phyloP scores from a whole-genome alignment of 2,888 invertebrate genomes.

The Tinea pellionella region DNA sequence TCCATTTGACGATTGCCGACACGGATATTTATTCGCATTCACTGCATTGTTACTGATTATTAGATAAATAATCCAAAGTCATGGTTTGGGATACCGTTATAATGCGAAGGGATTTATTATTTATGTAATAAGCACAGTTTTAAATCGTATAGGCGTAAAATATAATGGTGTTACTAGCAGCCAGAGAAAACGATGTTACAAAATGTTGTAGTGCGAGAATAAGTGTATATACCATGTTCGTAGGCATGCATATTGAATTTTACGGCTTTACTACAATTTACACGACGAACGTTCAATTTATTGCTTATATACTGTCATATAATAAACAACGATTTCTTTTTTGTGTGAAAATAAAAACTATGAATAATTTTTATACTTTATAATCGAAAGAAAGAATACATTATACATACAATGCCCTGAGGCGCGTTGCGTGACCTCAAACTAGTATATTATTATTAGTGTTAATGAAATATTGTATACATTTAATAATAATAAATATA shows the following conservation, averaged over 20 bases:
- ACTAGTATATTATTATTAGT: no score
- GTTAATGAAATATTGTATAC: no score
- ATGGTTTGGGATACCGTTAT: neutral
- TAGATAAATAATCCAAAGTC: neutral
- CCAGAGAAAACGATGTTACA: neutral
- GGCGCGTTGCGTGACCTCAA: no score
- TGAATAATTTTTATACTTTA: no score
- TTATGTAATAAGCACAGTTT: neutral
- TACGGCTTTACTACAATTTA: neutral
- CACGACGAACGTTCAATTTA: neutral
- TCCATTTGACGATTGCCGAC: neutral
- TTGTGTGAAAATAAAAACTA: no score
- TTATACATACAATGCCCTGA: no score
- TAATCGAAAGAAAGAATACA: no score
- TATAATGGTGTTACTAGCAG: neutral
- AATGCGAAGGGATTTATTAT: neutral
- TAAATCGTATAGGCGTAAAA: conserved; percentile 1
- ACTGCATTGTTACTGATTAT: neutral
- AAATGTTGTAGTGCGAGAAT: neutral
- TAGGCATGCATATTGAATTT: neutral
- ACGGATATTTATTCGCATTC: neutral
- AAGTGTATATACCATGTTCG: neutral
- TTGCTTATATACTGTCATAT: neutral
- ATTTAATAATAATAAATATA: no score
- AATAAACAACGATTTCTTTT: neutral